Percentiles rank a stretch among this genome's conserved stretches.
Conservation (phyloP, 2,113 vertebrate species). For the Empidonax traillii region DNA sequence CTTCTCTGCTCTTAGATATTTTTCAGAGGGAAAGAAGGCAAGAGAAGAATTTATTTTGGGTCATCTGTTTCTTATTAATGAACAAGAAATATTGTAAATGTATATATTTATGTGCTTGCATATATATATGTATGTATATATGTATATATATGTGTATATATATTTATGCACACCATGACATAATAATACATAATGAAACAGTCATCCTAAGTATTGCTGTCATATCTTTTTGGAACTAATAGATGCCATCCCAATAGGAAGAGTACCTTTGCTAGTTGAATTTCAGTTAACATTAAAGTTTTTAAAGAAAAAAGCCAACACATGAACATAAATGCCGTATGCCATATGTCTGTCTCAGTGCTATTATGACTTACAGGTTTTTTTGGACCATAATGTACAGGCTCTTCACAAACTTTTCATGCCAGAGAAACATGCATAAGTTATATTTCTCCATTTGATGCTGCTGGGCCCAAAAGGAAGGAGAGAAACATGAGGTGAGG, state of each 20-base stretch:
- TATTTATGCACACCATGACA: neutral
- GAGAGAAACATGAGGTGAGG: neutral
- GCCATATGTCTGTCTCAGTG: neutral
- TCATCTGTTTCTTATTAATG: neutral
- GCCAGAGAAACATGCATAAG: neutral
- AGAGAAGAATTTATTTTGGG: fast-evolving
- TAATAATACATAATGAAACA: neutral
- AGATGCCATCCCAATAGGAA: neutral
- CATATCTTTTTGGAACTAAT: neutral
- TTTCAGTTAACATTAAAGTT: neutral
- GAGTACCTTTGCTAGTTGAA: neutral
- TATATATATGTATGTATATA: neutral
- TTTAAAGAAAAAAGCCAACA: neutral
- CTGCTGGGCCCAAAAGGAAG: neutral
- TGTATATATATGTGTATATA: neutral
- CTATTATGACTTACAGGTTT: neutral
- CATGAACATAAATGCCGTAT: fast-evolving
- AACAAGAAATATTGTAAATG: neutral
- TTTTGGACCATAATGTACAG: neutral
- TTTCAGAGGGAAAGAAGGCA: neutral
- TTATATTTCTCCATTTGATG: neutral
- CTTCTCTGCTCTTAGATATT: neutral
- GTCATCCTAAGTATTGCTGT: fast-evolving
- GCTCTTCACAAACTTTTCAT: neutral
- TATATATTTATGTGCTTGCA: neutral